phyloP scores from a whole-genome alignment of 2,888 invertebrate species.

The Chrysolina americana region DNA sequence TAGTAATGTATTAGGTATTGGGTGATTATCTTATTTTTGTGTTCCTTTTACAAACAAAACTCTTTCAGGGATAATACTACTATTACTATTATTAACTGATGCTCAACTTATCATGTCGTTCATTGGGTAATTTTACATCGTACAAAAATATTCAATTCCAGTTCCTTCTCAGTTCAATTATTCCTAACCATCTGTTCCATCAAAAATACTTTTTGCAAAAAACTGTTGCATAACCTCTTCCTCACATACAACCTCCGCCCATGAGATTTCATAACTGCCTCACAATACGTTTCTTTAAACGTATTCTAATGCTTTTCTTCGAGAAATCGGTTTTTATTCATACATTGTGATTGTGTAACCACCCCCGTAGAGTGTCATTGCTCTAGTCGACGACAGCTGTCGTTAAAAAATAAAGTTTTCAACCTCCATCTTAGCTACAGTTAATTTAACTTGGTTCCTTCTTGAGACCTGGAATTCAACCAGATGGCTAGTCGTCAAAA shows the following conservation, averaged over 20 bases:
- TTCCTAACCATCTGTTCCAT: not conserved
- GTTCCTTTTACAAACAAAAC: too few species aligned
- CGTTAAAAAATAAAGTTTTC: constrained; percentile 70
- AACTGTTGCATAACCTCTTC: not conserved
- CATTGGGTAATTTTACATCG: too few species aligned
- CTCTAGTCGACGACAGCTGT: constrained; percentile 66
- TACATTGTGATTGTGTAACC: constrained; percentile 70
- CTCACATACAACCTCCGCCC: constrained; percentile 28
- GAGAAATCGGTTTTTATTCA: constrained; percentile 65
- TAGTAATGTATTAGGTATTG: too few species aligned
- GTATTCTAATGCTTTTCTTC: constrained; percentile 65
- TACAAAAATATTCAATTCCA: too few species aligned
- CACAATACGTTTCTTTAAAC: constrained; percentile 63
- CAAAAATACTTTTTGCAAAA: not conserved
- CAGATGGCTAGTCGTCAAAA: constrained; percentile 55
- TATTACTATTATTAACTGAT: too few species aligned
- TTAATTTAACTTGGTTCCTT: constrained; percentile 68
- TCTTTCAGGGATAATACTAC: too few species aligned
- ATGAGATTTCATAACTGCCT: constrained; percentile 37
- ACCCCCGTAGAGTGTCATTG: constrained; percentile 69
- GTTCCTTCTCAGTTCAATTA: too few species aligned
- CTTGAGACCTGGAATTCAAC: constrained; percentile 46
- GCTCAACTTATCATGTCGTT: too few species aligned
- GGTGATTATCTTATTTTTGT: too few species aligned
- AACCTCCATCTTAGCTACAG: constrained; percentile 70